Conservation (phyloP, 1,140 invertebrate species). For the Trichoplusia ni region DNA sequence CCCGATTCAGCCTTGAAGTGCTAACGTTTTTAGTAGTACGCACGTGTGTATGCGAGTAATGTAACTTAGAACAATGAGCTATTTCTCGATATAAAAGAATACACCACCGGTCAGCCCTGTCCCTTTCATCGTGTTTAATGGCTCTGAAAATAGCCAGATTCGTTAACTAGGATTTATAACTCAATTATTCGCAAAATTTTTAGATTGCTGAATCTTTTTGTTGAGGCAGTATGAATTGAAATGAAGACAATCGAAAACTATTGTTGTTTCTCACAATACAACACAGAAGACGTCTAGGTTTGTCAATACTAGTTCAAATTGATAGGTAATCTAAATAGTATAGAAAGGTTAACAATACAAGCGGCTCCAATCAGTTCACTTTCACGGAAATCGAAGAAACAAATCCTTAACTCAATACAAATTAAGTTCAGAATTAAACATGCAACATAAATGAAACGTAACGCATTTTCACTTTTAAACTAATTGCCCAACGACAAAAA, state of each 20-base stretch:
- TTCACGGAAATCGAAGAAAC: background rate
- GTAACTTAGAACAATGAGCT: conserved; percentile 13
- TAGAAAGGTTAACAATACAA: background rate
- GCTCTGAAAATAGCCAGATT: conserved; percentile 26
- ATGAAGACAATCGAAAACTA: background rate
- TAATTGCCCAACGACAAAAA: background rate
- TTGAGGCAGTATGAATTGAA: background rate
- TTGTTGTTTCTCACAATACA: conserved; percentile 3
- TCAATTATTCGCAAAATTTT: conserved; percentile 29
- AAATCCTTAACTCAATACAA: background rate
- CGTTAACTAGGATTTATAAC: conserved; percentile 26
- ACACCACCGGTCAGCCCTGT: conserved; percentile 5
- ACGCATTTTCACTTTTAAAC: conserved; percentile 20
- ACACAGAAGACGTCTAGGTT: background rate
- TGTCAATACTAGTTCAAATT: conserved; percentile 1
- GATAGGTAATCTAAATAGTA: background rate
- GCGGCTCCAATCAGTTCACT: background rate
- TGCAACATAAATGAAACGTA: background rate
- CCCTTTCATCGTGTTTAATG: conserved; percentile 31
- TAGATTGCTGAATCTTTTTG: conserved; percentile 16
- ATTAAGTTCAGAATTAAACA: background rate
- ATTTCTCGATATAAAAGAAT: conserved; percentile 31
- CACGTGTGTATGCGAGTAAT: background rate
- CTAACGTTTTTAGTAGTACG: background rate
- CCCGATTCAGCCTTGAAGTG: conserved; percentile 3